Percentiles rank a stretch among this genome's conserved stretches.
Conservation (phyloP, 2,113 vertebrate genomes). For the Catharus fuscescens region DNA sequence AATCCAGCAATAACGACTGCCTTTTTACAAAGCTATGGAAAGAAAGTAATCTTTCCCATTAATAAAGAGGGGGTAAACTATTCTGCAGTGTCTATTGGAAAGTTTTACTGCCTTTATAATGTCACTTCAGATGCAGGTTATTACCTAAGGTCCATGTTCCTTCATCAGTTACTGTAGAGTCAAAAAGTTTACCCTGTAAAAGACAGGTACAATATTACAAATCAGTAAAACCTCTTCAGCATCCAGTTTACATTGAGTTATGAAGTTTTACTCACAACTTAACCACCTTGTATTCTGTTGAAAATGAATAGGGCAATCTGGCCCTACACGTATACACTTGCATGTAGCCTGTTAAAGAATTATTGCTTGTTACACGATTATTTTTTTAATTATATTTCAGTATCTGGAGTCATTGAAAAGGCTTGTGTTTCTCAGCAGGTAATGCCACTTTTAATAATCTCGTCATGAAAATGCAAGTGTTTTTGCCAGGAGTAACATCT, state of each 20-base stretch:
- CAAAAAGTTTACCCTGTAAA: constrained; percentile 90
- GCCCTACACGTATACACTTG: accelerated
- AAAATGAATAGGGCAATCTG: accelerated
- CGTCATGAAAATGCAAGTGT: neutral
- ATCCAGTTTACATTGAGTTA: neutral
- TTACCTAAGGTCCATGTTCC: constrained; percentile 95
- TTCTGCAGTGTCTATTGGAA: neutral
- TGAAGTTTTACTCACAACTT: neutral
- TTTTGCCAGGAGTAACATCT: neutral
- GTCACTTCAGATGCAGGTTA: neutral
- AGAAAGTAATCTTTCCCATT: neutral
- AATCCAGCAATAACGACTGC: accelerated
- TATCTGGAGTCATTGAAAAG: neutral
- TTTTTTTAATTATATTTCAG: neutral
- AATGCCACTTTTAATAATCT: neutral
- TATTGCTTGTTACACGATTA: accelerated
- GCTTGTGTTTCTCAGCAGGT: neutral
- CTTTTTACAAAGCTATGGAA: neutral
- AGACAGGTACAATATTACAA: neutral
- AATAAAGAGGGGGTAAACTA: neutral
- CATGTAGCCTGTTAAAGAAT: neutral
- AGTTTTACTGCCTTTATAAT: neutral
- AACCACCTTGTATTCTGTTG: neutral
- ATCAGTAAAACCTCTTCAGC: neutral
- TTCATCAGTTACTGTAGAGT: constrained; percentile 90